These are phyloP conservation scores for Pristis pectinata DNA, from an alignment of 2,797 vertebrate species.

Conservation along the genomic window DNA sequence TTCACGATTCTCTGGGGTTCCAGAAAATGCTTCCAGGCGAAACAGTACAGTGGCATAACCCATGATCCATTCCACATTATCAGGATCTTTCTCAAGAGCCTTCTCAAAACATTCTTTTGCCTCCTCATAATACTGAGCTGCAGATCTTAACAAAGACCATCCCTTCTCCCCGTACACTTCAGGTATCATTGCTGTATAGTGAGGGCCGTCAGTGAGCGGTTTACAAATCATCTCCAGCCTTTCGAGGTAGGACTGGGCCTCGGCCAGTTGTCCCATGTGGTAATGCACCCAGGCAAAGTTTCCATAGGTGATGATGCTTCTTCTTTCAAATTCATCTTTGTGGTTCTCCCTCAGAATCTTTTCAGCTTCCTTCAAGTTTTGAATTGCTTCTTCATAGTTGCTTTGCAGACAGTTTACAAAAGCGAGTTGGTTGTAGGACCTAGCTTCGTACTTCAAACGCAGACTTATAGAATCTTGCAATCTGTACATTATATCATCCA, in stretches of 20 bases:
- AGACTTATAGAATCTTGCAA: too few relatives aligned
- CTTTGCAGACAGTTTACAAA: slow-evolving; percentile 50
- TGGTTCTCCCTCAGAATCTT: too few relatives aligned
- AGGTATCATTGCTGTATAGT: slow-evolving; percentile 46
- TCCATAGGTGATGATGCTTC: too few relatives aligned
- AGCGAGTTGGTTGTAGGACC: slow-evolving; percentile 50
- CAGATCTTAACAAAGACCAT: slow-evolving; percentile 45
- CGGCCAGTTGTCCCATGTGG: neutral
- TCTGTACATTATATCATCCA: too few relatives aligned
- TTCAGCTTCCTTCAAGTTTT: too few relatives aligned
- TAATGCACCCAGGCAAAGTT: too few relatives aligned
- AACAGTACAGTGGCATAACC: slow-evolving; percentile 51
- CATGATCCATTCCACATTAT: slow-evolving; percentile 45
- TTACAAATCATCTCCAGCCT: slow-evolving; percentile 46
- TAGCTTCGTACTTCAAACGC: too few relatives aligned
- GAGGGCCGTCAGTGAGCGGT: slow-evolving; percentile 44
- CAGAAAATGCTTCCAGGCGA: slow-evolving; percentile 41
- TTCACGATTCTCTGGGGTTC: accelerated
- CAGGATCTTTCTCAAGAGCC: slow-evolving; percentile 48
- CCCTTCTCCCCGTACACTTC: slow-evolving; percentile 42
- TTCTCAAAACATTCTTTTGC: slow-evolving; percentile 50
- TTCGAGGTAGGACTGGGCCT: slow-evolving; percentile 44
- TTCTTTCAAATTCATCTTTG: too few relatives aligned
- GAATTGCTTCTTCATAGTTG: slow-evolving; percentile 42
- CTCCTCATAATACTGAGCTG: slow-evolving; percentile 42